Base-by-base conservation (phyloP, 2,113 vertebrate species). In the Cyanoramphus novaezelandiae region DNA sequence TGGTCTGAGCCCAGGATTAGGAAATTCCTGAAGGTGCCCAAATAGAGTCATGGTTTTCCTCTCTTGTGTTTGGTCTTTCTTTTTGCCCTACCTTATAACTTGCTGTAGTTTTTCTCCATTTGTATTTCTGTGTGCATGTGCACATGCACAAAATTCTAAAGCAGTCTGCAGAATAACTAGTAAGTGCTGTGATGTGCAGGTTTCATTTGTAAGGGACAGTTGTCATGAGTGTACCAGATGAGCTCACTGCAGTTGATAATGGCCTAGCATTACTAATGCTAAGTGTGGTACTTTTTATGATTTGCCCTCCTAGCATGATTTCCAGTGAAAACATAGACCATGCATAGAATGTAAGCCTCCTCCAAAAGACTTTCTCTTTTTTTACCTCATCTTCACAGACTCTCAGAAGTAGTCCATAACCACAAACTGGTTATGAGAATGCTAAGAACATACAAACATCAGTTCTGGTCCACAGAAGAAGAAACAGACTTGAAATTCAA, bases 101-200 rank as follows among this genome's bases (percentile, higher is more conserved):
- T 33, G 16, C 41, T 52, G 41, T 31, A 81, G 17, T 29, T 27
- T 55, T 65, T 81, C 29, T 62, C 35, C 14, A 2, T 70, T 63
- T 35, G 20, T 67, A 2, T 72, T 21, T 53, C 9, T 35, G 10
- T 8, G 41, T n/a, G 21, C 37, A 13, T 5, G 2, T 31, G 37
- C 33, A 28, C 0, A 0, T 6, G 19, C 33, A 62, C 28, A 60
- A 33, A 55, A 33, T 33, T 18, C 20, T 47, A 23, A 5, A 11
- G 1, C 29, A 16, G 3, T 28, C 33, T 46, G 23, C 17, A 9
- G 43, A 12, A 50, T 29, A 25, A 12, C 43, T 37, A 64, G 18
- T 12, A 14, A 19, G 35, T 5, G 37, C 50, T 63, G 47, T 15
- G 29, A 2, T 11, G 4, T 5, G 23, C 25, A 80, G 39, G 5